Percentiles rank a stretch among this genome's conserved stretches.
Conservation (phyloP, 23 tunicate species). For the Aplidium turbinatum region DNA sequence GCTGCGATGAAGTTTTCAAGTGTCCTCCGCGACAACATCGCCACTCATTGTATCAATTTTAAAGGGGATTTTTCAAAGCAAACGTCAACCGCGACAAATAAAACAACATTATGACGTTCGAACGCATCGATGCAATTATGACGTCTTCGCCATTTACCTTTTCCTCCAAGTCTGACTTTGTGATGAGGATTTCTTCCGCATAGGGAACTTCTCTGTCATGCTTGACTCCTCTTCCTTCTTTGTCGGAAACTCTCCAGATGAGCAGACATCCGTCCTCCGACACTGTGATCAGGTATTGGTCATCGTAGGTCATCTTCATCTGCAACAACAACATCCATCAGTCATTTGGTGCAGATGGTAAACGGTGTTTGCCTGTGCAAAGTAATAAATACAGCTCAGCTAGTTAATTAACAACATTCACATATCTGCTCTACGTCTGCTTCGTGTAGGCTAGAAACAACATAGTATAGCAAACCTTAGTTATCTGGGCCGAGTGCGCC, state of each 20-base stretch:
- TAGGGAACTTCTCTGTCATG: constrained; percentile 89
- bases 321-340: constrained; percentile 7
- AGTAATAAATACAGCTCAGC: no score
- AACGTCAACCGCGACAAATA: no score
- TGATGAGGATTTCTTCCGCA: constrained; percentile 97
- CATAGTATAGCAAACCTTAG: constrained; percentile 51
- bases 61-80: background rate
- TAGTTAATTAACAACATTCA: no score
- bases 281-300: constrained; percentile 88
- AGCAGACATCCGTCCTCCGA: constrained; percentile 93
- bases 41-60: background rate
- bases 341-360: no score
- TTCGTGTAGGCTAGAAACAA: no score
- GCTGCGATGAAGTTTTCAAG: no score
- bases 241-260: constrained; percentile 96
- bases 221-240: constrained; percentile 98
- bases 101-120: no score
- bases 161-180: constrained; percentile 97
- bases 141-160: no score
- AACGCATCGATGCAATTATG: no score
- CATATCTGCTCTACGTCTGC: no score
- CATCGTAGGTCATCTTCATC: constrained; percentile 96
- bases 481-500: constrained; percentile 79
- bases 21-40: background rate
- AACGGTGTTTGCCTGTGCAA: no score